Evolutionary conservation across 2,888 invertebrate species (phyloP), one percentile per base, ranked within the genome.

Genomic region (Platypus cylindrus): DNA sequence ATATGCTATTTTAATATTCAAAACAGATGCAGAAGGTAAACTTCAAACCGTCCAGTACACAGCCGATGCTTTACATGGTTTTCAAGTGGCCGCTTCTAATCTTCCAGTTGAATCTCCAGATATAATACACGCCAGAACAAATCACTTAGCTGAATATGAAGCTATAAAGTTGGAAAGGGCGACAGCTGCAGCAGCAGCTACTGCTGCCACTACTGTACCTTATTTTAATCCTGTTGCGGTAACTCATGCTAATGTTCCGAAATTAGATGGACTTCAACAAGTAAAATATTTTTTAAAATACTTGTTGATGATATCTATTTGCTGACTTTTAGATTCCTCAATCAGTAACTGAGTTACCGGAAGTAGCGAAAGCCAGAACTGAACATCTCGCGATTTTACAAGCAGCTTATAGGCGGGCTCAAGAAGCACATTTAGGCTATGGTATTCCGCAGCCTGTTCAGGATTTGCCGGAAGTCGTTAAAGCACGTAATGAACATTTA

Each of bases 41-140:
- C 58, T 75, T 4, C 77, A 77, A 56, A 70, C 71, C 20, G 75
- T 77, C 23, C 67, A 71, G 40, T 77, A 77, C 51, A 64, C 69
- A 9, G 71, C 75, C 4, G 77, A 77, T 59, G 62, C 67, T 3
- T 54, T 67, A 2, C 67, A 75, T 47, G 77, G 77, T 25, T 77
- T 77, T 57, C 64, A 75, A 49, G 76, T 75, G 3, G 63, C 71
- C 3, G 76, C 75, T 17, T 73, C 74, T n/a, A 77, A 77, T 54
- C 56, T 77, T 38, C 77, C 77, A 1, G 51, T 57, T 45, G 62
- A 62, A 40, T 37, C 52, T n/a, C 57, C 59, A 17, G 61, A 57
- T 30, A 60, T 62, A 4, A 60, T 58, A 14, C 45, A 49, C 11
- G 61, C 61, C 3, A 56, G 55, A 45, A 56, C 57, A 0, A 46